phyloP scores from a whole-genome alignment of 2,888 invertebrate species.

The Dolichopus griseipennis region DNA sequence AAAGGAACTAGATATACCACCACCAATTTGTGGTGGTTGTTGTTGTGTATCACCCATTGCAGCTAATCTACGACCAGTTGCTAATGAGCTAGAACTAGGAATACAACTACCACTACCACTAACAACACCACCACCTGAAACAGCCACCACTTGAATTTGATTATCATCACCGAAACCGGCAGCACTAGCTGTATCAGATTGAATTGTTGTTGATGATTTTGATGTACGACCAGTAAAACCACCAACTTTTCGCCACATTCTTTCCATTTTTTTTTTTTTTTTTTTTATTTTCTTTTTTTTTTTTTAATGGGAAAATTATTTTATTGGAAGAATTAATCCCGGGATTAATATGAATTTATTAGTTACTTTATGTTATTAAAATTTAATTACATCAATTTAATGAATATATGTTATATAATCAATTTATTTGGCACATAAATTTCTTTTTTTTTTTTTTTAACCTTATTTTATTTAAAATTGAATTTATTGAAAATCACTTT shows the following conservation, averaged over 20 bases:
- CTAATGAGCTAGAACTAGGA: slow-evolving; percentile 24
- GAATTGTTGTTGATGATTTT: slow-evolving; percentile 30
- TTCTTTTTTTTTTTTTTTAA: too few species aligned
- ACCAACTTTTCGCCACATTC: slow-evolving; percentile 44
- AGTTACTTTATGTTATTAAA: too few species aligned
- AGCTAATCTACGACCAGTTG: slow-evolving; percentile 39
- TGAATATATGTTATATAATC: too few species aligned
- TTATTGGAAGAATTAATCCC: too few species aligned
- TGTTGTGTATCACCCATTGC: slow-evolving; percentile 29
- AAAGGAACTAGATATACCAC: slow-evolving; percentile 29
- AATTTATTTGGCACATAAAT: too few species aligned
- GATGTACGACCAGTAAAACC: slow-evolving; percentile 36
- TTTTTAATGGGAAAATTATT: not conserved
- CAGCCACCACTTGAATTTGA: slow-evolving; percentile 36
- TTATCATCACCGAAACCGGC: slow-evolving; percentile 41
- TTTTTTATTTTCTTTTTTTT: slow-evolving; percentile 12
- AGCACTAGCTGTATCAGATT: slow-evolving; percentile 38
- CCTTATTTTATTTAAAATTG: too few species aligned
- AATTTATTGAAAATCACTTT: too few species aligned
- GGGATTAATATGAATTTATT: too few species aligned
- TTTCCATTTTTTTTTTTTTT: slow-evolving; percentile 32
- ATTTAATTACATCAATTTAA: too few species aligned
- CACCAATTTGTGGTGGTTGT: not conserved
- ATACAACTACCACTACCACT: slow-evolving; percentile 15
- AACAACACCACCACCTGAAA: slow-evolving; percentile 25